phyloP scores from a whole-genome alignment of 1,140 invertebrate species.

The Anagrus nilaparvatae region DNA sequence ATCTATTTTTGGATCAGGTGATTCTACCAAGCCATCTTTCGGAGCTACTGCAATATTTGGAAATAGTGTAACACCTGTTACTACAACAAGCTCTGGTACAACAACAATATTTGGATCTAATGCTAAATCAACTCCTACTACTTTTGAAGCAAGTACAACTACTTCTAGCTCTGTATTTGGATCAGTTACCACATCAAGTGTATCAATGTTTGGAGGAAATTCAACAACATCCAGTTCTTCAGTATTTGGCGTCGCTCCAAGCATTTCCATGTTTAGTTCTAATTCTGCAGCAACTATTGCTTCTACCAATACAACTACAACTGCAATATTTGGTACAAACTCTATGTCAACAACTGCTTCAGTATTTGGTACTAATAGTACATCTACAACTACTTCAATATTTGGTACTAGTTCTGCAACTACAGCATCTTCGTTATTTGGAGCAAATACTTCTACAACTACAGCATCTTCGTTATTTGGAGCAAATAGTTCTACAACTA shows the following conservation, averaged over 20 bases:
- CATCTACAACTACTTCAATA: too few relatives aligned
- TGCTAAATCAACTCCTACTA: background rate
- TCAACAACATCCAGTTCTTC: background rate
- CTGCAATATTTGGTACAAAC: background rate
- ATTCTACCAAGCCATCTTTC: background rate
- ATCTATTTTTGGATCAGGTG: background rate
- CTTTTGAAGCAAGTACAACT: background rate
- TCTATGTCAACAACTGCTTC: background rate
- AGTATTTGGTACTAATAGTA: background rate
- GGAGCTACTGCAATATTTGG: background rate
- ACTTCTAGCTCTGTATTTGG: slow-evolving; percentile 6
- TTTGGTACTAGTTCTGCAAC: too few relatives aligned
- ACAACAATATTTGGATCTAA: background rate
- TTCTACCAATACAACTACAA: slow-evolving; percentile 3
- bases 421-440: too few relatives aligned
- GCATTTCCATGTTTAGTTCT: background rate
- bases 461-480: too few relatives aligned
- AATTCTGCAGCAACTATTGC: background rate
- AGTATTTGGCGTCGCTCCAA: slow-evolving; percentile 6
- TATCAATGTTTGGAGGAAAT: slow-evolving; percentile 16
- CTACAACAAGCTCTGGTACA: too few relatives aligned
- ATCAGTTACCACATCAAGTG: background rate
- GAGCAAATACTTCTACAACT: too few relatives aligned
- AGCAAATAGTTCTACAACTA: too few relatives aligned
- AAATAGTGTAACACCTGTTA: background rate